A percentile compares a stretch with the other conserved stretches of the same genome.
phyloP scores from a whole-genome alignment of 2,888 invertebrate genomes.

The Rhagonycha fulva region DNA sequence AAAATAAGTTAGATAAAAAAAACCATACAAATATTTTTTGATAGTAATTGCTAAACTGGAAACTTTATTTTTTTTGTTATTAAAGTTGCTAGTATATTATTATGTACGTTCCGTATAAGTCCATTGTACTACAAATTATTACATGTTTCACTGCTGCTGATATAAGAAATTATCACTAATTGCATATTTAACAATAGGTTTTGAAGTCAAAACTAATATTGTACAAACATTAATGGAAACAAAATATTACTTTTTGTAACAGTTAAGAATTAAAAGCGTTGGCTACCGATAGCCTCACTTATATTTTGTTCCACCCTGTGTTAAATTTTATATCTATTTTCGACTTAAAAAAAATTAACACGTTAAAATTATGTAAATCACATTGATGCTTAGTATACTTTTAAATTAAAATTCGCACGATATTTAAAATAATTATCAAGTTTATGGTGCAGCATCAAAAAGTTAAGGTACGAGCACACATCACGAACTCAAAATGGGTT shows the following conservation, averaged over 20 bases:
- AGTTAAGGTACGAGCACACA: not conserved
- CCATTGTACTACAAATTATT: not conserved
- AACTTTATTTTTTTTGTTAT: not conserved
- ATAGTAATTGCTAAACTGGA: not conserved
- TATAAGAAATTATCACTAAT: not conserved
- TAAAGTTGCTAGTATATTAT: not conserved
- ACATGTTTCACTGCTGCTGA: not conserved
- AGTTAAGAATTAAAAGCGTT: not conserved
- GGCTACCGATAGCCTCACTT: not conserved
- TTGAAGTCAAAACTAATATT: not conserved
- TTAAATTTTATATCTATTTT: not conserved
- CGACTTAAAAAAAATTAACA: not conserved
- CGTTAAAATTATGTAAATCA: not conserved
- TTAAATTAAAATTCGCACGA: not conserved
- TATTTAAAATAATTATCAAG: not conserved
- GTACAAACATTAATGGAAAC: not conserved
- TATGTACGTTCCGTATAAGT: not conserved
- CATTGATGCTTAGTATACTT: not conserved
- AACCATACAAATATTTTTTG: not conserved
- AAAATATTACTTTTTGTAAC: not conserved
- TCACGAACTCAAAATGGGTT: slow-evolving; percentile 27
- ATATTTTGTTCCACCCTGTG: not conserved
- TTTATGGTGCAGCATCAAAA: not conserved
- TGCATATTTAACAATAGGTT: not conserved
- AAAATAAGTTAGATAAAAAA: not conserved